Evolutionary conservation across 2,888 invertebrate genomes (phyloP), one percentile per base, ranked within the genome.

Genomic region (Tetranychus truncatus): DNA sequence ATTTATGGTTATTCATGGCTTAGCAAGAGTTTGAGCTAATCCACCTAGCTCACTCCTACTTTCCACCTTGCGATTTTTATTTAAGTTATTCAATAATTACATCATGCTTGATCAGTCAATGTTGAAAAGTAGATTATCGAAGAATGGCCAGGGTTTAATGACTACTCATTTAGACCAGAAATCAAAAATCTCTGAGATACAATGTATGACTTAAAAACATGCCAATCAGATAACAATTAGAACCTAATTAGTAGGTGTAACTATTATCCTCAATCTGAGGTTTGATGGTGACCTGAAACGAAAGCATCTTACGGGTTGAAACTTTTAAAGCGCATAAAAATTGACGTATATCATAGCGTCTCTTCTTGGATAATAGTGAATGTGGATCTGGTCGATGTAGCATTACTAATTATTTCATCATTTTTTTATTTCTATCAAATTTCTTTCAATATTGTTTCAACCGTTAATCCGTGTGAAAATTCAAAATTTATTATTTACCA

Each of bases 381-480:
- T 93, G 93, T 83, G 88, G 88, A 80, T 88, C 90, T 82, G 91
- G 90, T 90, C 83, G 66, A n/a, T n/a, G n/a, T n/a, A n/a, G n/a
- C 18, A 6, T 44, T 4, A 45, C n/a, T 55, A 15, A 15, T 15
- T 1, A 55, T 2, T 55, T 55, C n/a, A 15, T 55, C 88, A 88
- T 87, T 5, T 89, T 6, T 20, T 69, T 9, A 18, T n/a, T 24
- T 9, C 11, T 72, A 0, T n/a, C 20, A n/a, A 71, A 5, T 15
- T 15, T 71, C 15, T 24, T 4, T 20, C 5, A 15, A 7, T 65
- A 15, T 24, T 21, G n/a, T 24, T 46, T 73, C 24, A 91, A 92
- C 90, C 76, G 87, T 88, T 82, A 92, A 93, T 83, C 92, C 93
- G 0, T 94, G 94, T 82, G 87, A 88, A 80, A 87, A 87, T 69